A percentile compares a stretch with the other conserved stretches of the same genome.
phyloP scores from a whole-genome alignment of 2,797 vertebrate genomes.

The Muscicapa striata region DNA sequence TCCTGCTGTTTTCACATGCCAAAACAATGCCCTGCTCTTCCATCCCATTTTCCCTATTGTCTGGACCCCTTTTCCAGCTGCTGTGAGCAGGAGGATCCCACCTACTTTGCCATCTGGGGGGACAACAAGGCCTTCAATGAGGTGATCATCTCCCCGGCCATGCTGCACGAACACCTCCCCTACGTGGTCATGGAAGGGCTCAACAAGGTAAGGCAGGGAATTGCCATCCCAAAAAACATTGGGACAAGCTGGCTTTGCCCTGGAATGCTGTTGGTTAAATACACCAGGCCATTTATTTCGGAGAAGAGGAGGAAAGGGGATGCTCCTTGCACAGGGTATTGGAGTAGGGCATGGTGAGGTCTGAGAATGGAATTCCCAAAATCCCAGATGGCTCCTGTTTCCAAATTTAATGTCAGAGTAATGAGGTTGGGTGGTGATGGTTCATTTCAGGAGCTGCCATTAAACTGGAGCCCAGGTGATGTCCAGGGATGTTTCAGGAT shows the following conservation, averaged over 20 bases:
- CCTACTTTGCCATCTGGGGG: constrained; percentile 97
- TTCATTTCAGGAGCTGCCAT: background rate
- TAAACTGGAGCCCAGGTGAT: background rate
- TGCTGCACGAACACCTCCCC: constrained; percentile 97
- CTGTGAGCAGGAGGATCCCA: constrained; percentile 98
- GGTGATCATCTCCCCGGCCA: constrained; percentile 98
- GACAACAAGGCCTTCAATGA: constrained; percentile 98
- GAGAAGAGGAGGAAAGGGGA: background rate
- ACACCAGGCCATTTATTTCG: accelerated
- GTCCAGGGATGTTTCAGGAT: background rate
- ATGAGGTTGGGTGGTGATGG: background rate
- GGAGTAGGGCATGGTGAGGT: background rate
- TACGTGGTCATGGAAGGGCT: constrained; percentile 98
- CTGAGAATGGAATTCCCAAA: background rate
- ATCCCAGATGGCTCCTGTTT: background rate
- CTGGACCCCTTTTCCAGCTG: constrained; percentile 75
- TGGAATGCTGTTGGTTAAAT: background rate
- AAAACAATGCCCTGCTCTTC: background rate
- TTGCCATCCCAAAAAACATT: background rate
- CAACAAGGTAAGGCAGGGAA: constrained; percentile 84
- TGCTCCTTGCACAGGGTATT: background rate
- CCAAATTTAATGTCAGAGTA: background rate
- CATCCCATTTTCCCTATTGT: background rate
- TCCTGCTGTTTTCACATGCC: background rate
- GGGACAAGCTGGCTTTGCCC: background rate